Percentiles rank a stretch among this genome's conserved stretches.
These are phyloP conservation scores for Mylabris phalerata DNA, from an alignment of 1,140 invertebrate genomes.

Conservation along the genomic window DNA sequence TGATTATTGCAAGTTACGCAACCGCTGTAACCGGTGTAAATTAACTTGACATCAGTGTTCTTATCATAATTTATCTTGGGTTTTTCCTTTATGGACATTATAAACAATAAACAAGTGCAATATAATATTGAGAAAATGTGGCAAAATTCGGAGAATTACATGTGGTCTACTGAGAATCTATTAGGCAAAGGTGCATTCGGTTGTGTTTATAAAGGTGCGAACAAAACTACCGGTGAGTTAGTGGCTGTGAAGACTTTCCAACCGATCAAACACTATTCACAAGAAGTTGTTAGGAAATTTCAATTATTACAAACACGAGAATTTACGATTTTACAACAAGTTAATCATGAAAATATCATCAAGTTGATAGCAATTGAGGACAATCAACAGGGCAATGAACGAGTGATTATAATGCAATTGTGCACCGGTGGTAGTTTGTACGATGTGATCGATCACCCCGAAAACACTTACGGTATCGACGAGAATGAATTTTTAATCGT, in stretches of 20 bases:
- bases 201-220: slow-evolving; percentile 91
- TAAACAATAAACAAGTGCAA: not conserved
- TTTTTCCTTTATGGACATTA: too few species aligned
- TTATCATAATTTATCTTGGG: too few species aligned
- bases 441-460: slow-evolving; percentile 91
- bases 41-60: too few species aligned
- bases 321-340: slow-evolving; percentile 88
- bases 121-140: slow-evolving; percentile 65
- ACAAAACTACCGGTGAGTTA: slow-evolving; percentile 90
- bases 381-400: slow-evolving; percentile 79
- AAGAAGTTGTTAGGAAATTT: slow-evolving; percentile 51
- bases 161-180: slow-evolving; percentile 93
- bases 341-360: slow-evolving; percentile 96
- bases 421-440: slow-evolving; percentile 91
- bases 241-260: slow-evolving; percentile 97
- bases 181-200: slow-evolving; percentile 94
- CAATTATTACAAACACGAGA: slow-evolving; percentile 85
- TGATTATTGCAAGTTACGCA: too few species aligned
- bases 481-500: slow-evolving; percentile 90
- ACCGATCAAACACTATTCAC: slow-evolving; percentile 76
- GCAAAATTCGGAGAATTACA: slow-evolving; percentile 74
- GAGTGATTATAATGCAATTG: slow-evolving; percentile 95
- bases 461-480: slow-evolving; percentile 88
- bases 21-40: too few species aligned
- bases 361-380: slow-evolving; percentile 92